phyloP scores from a whole-genome alignment of 2,888 invertebrate genomes.

The Archips xylosteana region DNA sequence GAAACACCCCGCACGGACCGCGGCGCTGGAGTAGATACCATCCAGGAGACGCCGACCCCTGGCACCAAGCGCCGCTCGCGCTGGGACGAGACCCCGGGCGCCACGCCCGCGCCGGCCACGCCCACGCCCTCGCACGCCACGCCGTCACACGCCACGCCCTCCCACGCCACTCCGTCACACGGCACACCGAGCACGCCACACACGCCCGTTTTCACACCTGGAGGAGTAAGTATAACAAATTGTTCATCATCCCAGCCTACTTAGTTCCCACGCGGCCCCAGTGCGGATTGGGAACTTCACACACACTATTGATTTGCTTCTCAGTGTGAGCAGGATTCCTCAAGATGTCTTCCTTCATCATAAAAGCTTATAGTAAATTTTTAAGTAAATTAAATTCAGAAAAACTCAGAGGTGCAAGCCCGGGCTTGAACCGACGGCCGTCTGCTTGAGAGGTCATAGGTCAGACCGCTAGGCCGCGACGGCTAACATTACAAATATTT shows the following conservation, averaged over 20 bases:
- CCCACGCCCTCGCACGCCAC: constrained; percentile 91
- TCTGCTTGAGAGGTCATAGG: no score
- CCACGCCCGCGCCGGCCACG: constrained; percentile 90
- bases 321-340: no score
- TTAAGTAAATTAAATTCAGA: no score
- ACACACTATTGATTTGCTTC: no score
- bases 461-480: no score
- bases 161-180: constrained; percentile 66
- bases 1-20: constrained; percentile 99
- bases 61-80: constrained; percentile 98
- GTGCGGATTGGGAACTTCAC: no score
- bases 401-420: no score
- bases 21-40: constrained; percentile 90
- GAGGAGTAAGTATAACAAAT: constrained; percentile 84
- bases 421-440: no score
- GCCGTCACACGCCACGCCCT: constrained; percentile 90
- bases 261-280: no score
- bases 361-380: no score
- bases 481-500: not conserved
- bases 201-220: constrained; percentile 91
- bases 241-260: not conserved
- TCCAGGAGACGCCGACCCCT: constrained; percentile 97
- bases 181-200: constrained; percentile 86
- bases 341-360: no score
- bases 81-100: constrained; percentile 99